These are phyloP conservation scores for Mythimna ferrago DNA, from an alignment of 2,888 invertebrate species.

Conservation along the genomic window DNA sequence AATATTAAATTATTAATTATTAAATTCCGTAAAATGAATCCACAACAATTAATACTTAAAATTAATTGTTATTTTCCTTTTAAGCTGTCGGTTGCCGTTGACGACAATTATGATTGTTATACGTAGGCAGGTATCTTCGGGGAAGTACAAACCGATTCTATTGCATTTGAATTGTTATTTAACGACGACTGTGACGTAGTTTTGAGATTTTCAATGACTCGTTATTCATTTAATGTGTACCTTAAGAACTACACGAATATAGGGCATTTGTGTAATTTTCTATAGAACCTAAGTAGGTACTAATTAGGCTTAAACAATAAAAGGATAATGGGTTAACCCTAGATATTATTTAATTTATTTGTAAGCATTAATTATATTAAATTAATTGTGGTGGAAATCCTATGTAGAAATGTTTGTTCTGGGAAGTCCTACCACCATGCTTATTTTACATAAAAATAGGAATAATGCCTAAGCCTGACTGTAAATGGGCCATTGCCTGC, in stretches of 20 bases:
- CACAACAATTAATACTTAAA: neutral
- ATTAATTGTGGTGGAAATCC: neutral
- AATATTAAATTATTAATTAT: neutral
- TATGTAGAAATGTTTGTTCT: neutral
- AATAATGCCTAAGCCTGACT: neutral
- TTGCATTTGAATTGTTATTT: slow-evolving; percentile 1
- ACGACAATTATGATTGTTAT: neutral
- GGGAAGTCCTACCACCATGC: neutral
- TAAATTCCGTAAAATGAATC: neutral
- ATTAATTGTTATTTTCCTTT: slow-evolving; percentile 4
- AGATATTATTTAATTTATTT: neutral
- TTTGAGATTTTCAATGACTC: neutral
- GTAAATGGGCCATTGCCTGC: too few species aligned
- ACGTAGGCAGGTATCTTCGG: neutral
- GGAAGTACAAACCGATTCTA: slow-evolving; percentile 10
- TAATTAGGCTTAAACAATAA: neutral
- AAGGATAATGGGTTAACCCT: neutral
- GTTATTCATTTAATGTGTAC: slow-evolving; percentile 1
- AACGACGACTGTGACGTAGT: neutral
- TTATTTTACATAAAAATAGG: neutral
- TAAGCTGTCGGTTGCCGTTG: neutral
- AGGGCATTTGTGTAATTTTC: neutral
- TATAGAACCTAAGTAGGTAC: neutral
- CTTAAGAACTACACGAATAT: neutral
- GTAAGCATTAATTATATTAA: neutral